Base-by-base conservation (phyloP, 1,140 invertebrate genomes). In the Homalodisca vitripennis region DNA sequence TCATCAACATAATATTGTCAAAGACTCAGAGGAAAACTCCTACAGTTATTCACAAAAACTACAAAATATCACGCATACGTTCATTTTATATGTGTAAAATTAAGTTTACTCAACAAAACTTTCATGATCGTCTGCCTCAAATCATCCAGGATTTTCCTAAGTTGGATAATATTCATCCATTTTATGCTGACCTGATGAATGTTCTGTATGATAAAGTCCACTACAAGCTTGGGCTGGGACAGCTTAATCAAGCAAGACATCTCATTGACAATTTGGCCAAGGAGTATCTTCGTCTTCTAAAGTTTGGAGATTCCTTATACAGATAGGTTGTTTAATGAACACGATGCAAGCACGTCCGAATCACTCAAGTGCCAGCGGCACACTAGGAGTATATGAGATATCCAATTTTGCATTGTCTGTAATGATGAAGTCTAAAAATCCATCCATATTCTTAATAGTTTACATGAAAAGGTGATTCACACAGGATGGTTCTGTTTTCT, bases 151-250 rank as follows among this genome's bases (percentile, higher is more conserved):
- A 99, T 76, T 99, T 99, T 82, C 98, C 98, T 41, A 17, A 41
- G 17, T 80, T 80, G 62, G 73, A 89, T 86, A 89, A 99, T 83
- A 92, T 99, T 10, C 98, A 99, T 86, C 98, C 98, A 0, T 99
- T 99, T 81, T 99, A 99, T 84, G 95, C 97, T 0, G 98, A 99
- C 83, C 84, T 99, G 70, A 98, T 99, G 93, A 99, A 99, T 80
- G 93, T 99, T n/a, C 82, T 99, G 3, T 99, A 99, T 80, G 97
- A 99, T 77, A 98, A 97, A 78, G 97, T 99, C 80, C 98, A 99
- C 84, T 99, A 98, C 85, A 99, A 99, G 83, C 83, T 99, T 55
- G 97, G 97, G 75, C 84, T 99, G 32, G 98, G 98, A 72, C 97
- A 99, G 80, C 84, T 99, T n/a, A 99, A 99, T 80, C 98, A 93